Base-by-base conservation (phyloP, 1,140 invertebrate genomes). In the Trachelipus rathkii region DNA sequence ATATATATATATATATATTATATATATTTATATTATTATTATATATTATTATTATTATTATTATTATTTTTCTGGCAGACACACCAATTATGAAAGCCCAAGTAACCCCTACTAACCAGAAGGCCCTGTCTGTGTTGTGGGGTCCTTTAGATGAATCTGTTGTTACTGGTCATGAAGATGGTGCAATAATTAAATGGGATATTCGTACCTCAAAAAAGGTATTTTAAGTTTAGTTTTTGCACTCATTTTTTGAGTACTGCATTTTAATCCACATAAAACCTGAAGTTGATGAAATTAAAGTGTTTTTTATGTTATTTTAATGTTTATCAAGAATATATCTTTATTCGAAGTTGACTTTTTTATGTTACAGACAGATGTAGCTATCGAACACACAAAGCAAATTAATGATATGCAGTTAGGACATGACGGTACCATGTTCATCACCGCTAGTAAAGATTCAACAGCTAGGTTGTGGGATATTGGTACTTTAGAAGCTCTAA, bases 321-420 rank as follows among this genome's bases (percentile, higher is more conserved):
- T 66, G 15, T 1, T 44, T 15, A 7, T 72, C 23, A n/a, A 15
- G 45, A 5, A 13, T 24, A 8, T 21, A 21, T 60, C 24, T 11
- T 6, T 2, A 11, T 24, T 0, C 9, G n/a, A 68, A 10, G 10
- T 44, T 66, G 13, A n/a, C 6, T 8, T 68, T 73, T 60, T 67
- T n/a, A n/a, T 33, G 33, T 33, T 33, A 23, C 75, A 79, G 84
- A 85, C 93, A 0, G 90, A 90, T 79, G 88, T 89, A 10, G 88
- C 91, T 15, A 90, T 91, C 79, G 93, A 93, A 78, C 97, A 99
- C 84, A 90, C 88, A 0, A 89, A 89, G 67, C 89, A 92, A 80
- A 97, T 99, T 76, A 98, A 96, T 85, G 96, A 98, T 84, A 95
- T 99, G 91, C 96, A 98, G 85, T 88, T 93, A 78, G 94, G 92